These are phyloP conservation scores for Gastrophysa polygoni DNA, from an alignment of 2,888 invertebrate genomes.

Conservation along the genomic window DNA sequence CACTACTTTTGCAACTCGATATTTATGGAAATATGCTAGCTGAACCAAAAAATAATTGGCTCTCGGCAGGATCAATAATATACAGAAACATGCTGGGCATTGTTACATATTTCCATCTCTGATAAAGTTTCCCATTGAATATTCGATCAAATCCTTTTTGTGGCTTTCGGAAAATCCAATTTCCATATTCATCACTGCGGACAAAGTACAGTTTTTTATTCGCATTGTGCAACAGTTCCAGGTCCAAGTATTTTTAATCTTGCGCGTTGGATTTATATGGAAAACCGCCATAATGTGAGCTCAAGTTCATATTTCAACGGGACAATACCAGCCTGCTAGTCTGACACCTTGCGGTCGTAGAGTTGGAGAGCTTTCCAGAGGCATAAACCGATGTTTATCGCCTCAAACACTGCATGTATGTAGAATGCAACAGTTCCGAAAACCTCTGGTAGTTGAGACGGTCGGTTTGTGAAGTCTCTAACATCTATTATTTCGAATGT, in stretches of 20 bases:
- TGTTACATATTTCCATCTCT: neutral
- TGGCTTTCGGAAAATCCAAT: neutral
- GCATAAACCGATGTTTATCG: conserved; percentile 32
- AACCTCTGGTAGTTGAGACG: neutral
- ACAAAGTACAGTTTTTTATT: neutral
- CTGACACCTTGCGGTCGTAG: conserved; percentile 27
- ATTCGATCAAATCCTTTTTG: neutral
- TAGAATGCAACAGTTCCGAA: neutral
- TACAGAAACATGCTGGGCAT: neutral
- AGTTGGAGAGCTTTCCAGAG: conserved; percentile 23
- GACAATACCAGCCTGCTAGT: conserved; percentile 28
- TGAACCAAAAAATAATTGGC: neutral
- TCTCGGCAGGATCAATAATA: neutral
- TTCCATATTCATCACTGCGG: neutral
- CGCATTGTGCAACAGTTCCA: neutral
- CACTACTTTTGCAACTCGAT: neutral
- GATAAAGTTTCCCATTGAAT: neutral
- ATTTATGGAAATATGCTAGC: neutral
- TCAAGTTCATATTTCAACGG: conserved; percentile 29
- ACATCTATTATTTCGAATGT: neutral
- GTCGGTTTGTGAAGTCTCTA: neutral
- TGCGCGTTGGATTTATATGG: conserved; percentile 6
- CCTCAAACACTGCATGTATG: conserved; percentile 27
- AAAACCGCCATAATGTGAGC: conserved; percentile 12
- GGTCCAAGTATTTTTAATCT: conserved; percentile 13